phyloP scores from a whole-genome alignment of 2,797 vertebrate species.

The Danio aesculapii region DNA sequence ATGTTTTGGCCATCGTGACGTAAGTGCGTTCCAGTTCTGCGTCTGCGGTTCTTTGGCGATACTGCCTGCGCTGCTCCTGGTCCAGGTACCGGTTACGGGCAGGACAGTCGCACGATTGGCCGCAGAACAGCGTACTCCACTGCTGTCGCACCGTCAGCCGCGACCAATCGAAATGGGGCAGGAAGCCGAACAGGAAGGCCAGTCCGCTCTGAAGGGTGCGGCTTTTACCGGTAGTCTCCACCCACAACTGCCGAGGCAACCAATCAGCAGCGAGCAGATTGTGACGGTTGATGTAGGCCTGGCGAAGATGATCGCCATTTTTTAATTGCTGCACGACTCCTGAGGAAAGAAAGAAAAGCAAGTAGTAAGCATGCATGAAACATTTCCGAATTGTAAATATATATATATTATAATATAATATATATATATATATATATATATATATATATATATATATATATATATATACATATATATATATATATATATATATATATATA shows the following conservation, averaged over 20 bases:
- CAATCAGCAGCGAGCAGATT: slow-evolving; percentile 83
- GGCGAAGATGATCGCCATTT: slow-evolving; percentile 89
- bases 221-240: slow-evolving; percentile 94
- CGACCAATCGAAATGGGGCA: slow-evolving; percentile 91
- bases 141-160: slow-evolving; percentile 88
- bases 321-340: slow-evolving; percentile 93
- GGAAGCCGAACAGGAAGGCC: slow-evolving; percentile 89
- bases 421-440: too few species aligned
- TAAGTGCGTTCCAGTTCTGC: slow-evolving; percentile 86
- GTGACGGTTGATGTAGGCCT: slow-evolving; percentile 88
- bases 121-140: slow-evolving; percentile 94
- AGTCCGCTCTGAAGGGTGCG: slow-evolving; percentile 94
- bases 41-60: slow-evolving; percentile 86
- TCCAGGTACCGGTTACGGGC: slow-evolving; percentile 89
- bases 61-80: slow-evolving; percentile 92
- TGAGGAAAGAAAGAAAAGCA: slow-evolving; percentile 70
- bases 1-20: slow-evolving; percentile 86
- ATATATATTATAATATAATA: too few species aligned
- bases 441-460: too few species aligned
- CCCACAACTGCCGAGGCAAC: slow-evolving; percentile 86
- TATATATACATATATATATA: too few species aligned
- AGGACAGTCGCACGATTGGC: slow-evolving; percentile 90
- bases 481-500: too few species aligned
- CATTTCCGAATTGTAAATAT: too few species aligned
- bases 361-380: background rate